These are phyloP conservation scores for Sylvia atricapilla DNA, from an alignment of 2,113 vertebrate species.

Conservation along the genomic window DNA sequence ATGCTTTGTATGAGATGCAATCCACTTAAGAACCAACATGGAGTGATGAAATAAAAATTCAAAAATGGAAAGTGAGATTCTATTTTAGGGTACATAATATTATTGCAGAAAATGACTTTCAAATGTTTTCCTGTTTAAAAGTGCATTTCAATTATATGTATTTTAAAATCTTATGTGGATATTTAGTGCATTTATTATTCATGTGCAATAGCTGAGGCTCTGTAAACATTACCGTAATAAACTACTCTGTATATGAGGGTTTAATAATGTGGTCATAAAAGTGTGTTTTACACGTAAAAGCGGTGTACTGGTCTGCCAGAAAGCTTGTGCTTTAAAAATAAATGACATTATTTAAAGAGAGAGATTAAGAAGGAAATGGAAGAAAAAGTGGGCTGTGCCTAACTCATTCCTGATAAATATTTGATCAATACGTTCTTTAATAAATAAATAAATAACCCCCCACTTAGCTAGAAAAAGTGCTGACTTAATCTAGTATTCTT, in stretches of 20 bases:
- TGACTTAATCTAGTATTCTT: not conserved
- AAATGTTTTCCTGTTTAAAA: not conserved
- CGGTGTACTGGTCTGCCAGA: not conserved
- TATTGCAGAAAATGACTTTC: not conserved
- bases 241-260: not conserved
- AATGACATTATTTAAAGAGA: not conserved
- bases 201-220: not conserved
- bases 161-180: not conserved
- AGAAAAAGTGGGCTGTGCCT: not conserved
- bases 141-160: not conserved
- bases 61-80: not conserved
- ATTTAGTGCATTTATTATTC: not conserved
- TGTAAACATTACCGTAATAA: constrained; percentile 22
- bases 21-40: not conserved
- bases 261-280: constrained; percentile 30
- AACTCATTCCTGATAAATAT: not conserved
- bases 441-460: not conserved
- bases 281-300: not conserved
- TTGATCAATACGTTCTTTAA: not conserved
- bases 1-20: not conserved
- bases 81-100: not conserved
- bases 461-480: not conserved
- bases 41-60: not conserved
- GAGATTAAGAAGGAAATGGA: not conserved
- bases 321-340: constrained; percentile 3